Evolutionary conservation across 92 coral and sea anemone genomes (phyloP).

Genomic region (Actinostola sp.): DNA sequence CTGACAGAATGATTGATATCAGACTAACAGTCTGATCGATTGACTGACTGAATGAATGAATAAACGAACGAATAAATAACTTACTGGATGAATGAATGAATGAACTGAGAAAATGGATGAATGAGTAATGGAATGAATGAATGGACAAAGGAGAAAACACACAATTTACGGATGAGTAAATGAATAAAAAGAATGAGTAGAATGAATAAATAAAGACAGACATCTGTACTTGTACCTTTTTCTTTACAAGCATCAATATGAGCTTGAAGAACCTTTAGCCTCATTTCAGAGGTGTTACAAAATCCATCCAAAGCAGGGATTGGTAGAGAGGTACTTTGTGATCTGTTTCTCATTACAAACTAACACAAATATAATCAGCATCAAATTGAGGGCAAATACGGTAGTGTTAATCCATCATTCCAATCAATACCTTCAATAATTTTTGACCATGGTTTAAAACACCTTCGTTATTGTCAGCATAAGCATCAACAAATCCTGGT

Average conservation of each 20-base stretch:
- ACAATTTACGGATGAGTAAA: not conserved
- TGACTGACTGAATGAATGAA: not conserved
- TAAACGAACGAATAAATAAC: not conserved
- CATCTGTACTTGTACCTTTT: conserved; percentile 59
- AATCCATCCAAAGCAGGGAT: conserved; percentile 96
- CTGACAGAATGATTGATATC: no score
- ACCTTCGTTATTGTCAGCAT: conserved; percentile 85
- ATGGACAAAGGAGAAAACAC: not conserved
- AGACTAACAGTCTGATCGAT: no score
- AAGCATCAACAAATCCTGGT: conserved; percentile 90
- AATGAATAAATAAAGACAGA: not conserved
- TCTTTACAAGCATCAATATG: conserved; percentile 89
- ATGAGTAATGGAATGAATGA: not conserved
- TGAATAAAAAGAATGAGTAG: not conserved
- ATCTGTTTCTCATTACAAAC: conserved; percentile 90
- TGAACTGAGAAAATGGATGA: not conserved
- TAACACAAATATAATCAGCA: conserved; percentile 14
- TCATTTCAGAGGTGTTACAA: conserved; percentile 98
- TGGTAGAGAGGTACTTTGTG: conserved; percentile 88
- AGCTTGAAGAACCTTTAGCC: conserved; percentile 95
- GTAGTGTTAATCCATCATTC: not conserved
- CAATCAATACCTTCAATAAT: conserved; percentile 73
- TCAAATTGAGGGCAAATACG: not conserved
- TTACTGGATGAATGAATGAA: conserved; percentile 1
- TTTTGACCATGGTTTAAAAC: conserved; percentile 89